Evolutionary conservation across 1,140 invertebrate genomes (phyloP), one percentile per base, ranked within the genome.

Genomic region (Drosophila orosa): DNA sequence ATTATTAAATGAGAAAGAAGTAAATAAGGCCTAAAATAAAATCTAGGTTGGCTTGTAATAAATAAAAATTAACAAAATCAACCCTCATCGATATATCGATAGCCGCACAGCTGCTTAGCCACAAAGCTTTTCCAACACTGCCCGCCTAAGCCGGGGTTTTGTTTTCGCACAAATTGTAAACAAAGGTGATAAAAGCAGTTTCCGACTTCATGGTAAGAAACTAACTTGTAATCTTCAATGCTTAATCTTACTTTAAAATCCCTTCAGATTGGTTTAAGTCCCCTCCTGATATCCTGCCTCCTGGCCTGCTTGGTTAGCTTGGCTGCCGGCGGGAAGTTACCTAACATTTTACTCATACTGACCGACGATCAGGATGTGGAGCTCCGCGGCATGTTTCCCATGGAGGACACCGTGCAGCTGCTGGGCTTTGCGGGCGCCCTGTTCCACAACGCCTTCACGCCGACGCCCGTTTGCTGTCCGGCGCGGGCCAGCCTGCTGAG

Each of bases 281-380:
- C 35, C 27, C 48, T 57, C 22, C 39, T 69, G 1, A 13, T 37
- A 9, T 7, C 33, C 4, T 17, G 69, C 3, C 1, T 31, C 19
- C 33, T 52, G n/a, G 19, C 19, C n/a, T 42, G 19, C 22, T 29
- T 59, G 24, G 8, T 22, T 24, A n/a, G 44, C 3, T 25, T 12
- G 25, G 37, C 10, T 5, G 37, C 22, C 29, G 15, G 19, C 4
- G 10, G 35, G 0, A 39, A 31, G 13, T 57, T 47, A n/a, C 94
- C 96, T 37, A 98, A 98, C 92, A 95, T 98, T 75, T 93, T 98
- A 37, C 87, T 98, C 39, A 94, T 98, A 47, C 74, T 98, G 52
- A 97, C 96, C 13, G 97, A 98, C 92, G 97, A 98, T 93, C 96
- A 97, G 91, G 97, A 98, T 93, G 92, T 94, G 3, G 92, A 95